A percentile compares a stretch with the other conserved stretches of the same genome.
phyloP scores from a whole-genome alignment of 2,113 vertebrate genomes.

The Pedionomus torquatus region DNA sequence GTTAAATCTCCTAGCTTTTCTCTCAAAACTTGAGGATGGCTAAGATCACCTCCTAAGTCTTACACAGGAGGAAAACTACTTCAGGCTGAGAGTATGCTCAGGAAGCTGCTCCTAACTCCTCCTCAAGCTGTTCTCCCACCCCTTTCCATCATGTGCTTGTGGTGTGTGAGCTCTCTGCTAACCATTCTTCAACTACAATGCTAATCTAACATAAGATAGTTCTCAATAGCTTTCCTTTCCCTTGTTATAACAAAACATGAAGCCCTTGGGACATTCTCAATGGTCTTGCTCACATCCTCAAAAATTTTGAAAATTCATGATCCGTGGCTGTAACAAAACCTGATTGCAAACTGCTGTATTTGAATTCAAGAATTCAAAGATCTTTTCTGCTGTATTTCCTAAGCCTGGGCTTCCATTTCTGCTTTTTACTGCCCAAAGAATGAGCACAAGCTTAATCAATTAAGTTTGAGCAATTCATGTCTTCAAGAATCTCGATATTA shows the following conservation, averaged over 20 bases:
- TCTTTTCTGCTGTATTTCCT: neutral
- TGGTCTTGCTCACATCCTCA: neutral
- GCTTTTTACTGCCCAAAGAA: neutral
- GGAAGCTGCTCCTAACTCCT: neutral
- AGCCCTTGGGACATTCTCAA: neutral
- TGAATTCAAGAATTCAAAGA: neutral
- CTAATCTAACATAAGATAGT: neutral
- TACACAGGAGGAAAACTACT: neutral
- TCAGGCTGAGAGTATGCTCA: neutral
- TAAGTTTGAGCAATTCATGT: neutral
- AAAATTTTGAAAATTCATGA: neutral
- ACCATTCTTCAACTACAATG: neutral
- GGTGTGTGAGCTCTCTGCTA: fast-evolving
- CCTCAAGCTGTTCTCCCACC: neutral
- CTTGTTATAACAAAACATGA: neutral
- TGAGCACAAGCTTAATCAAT: neutral
- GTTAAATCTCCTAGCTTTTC: neutral
- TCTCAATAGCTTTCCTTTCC: neutral
- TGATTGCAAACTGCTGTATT: neutral
- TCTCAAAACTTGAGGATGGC: neutral
- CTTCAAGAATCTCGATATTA: neutral
- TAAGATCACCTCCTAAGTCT: neutral
- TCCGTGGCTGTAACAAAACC: neutral
- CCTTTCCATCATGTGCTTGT: neutral
- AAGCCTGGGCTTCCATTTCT: neutral